Conservation (phyloP, 2,113 vertebrate species). For the Aleadryas rufinucha region DNA sequence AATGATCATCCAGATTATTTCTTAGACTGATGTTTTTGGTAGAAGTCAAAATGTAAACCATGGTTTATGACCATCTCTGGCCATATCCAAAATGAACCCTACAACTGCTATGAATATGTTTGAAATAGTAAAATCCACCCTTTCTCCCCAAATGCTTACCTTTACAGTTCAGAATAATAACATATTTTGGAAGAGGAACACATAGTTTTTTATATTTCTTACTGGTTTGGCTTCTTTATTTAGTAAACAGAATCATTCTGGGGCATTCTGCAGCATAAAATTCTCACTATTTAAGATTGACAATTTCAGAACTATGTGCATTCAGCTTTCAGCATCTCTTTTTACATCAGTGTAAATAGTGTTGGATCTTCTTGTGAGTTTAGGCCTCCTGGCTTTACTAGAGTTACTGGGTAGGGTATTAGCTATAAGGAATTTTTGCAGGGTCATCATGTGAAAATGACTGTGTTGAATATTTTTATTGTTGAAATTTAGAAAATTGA, state of each 20-base stretch:
- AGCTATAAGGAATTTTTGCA: background rate
- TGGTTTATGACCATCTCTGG: background rate
- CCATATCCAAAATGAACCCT: background rate
- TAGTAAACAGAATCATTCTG: background rate
- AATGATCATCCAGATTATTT: background rate
- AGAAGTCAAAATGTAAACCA: background rate
- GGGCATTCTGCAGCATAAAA: background rate
- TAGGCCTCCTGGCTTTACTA: background rate
- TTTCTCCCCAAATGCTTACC: background rate
- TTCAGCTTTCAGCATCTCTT: background rate
- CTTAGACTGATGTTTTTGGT: background rate
- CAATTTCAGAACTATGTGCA: background rate
- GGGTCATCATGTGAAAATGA: background rate
- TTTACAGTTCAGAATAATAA: background rate
- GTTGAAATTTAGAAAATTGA: background rate
- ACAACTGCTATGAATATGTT: background rate
- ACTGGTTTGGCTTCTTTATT: background rate
- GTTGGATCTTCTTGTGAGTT: background rate
- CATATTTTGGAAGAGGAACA: background rate
- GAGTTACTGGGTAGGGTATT: background rate
- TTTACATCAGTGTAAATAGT: background rate
- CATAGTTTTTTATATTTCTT: background rate
- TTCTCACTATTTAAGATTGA: background rate
- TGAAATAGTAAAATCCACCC: background rate
- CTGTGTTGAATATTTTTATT: background rate